These are phyloP conservation scores for Acanthiza pusilla DNA, from an alignment of 2,797 vertebrate species.

Conservation along the genomic window DNA sequence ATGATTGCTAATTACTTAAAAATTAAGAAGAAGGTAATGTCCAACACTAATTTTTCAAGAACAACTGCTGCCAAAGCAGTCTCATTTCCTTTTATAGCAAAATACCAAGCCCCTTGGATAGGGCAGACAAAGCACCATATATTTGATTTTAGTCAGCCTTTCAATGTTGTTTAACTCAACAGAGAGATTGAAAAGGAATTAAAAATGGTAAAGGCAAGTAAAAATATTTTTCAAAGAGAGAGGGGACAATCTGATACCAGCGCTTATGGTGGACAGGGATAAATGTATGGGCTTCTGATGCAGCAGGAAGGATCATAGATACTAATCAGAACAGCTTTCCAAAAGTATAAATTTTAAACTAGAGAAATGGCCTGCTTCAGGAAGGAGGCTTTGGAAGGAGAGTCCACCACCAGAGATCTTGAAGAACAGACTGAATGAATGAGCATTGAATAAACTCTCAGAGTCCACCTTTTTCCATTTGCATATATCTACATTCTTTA, in stretches of 20 bases:
- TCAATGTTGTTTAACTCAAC: background rate
- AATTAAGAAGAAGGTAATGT: background rate
- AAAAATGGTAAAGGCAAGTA: background rate
- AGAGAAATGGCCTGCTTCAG: background rate
- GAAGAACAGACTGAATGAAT: background rate
- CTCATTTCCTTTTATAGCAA: background rate
- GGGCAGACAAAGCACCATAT: background rate
- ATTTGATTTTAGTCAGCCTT: background rate
- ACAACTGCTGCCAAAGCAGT: background rate
- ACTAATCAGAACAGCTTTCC: background rate
- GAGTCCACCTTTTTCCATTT: background rate
- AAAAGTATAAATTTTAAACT: background rate
- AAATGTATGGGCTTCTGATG: background rate
- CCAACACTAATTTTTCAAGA: background rate
- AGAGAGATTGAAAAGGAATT: background rate
- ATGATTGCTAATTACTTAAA: background rate
- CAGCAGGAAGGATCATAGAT: background rate
- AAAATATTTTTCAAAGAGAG: background rate
- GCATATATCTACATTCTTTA: background rate
- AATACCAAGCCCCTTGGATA: background rate
- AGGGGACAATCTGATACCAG: background rate
- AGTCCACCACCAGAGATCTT: background rate
- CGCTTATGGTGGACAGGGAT: background rate
- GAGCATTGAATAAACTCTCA: background rate
- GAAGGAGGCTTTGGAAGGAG: background rate